Percentiles rank a stretch among this genome's conserved stretches.
Conservation (phyloP, 1,140 invertebrate genomes). For the Drosophila santomea region DNA sequence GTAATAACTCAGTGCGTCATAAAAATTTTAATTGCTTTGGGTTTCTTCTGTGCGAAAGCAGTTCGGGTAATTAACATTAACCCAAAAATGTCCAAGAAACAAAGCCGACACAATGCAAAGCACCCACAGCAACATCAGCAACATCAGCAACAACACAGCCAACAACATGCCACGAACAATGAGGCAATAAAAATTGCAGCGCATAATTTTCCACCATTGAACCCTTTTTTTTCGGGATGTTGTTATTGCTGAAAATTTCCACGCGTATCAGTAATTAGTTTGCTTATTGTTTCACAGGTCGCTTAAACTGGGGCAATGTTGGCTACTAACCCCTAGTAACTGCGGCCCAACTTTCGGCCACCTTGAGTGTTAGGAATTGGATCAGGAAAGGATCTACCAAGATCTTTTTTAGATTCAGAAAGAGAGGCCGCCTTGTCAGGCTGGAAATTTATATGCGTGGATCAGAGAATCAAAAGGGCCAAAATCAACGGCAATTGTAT, state of each 20-base stretch:
- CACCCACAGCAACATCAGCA: slow-evolving; percentile 50
- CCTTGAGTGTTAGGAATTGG: neutral
- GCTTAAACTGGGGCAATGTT: slow-evolving; percentile 10
- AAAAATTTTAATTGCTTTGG: slow-evolving; percentile 83
- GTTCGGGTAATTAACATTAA: slow-evolving; percentile 83
- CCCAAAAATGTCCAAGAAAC: slow-evolving; percentile 74
- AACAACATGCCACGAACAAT: slow-evolving; percentile 70
- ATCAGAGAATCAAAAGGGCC: slow-evolving; percentile 52
- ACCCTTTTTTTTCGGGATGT: slow-evolving; percentile 56
- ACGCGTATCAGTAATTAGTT: slow-evolving; percentile 82
- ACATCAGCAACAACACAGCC: neutral
- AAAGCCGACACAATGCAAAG: slow-evolving; percentile 70
- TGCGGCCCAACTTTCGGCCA: neutral
- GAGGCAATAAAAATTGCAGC: slow-evolving; percentile 83
- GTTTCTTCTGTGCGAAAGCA: slow-evolving; percentile 73
- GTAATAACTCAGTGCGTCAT: slow-evolving; percentile 83
- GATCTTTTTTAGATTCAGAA: neutral
- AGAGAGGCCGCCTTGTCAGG: slow-evolving; percentile 50
- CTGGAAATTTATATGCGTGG: slow-evolving; percentile 66
- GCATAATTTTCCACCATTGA: slow-evolving; percentile 70
- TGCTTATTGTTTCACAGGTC: slow-evolving; percentile 57
- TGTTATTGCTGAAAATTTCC: slow-evolving; percentile 63
- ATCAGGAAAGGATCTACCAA: slow-evolving; percentile 4
- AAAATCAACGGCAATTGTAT: slow-evolving; percentile 74
- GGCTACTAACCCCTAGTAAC: slow-evolving; percentile 15